These are phyloP conservation scores for Pheucticus melanocephalus DNA, from an alignment of 2,113 vertebrate species.

Conservation along the genomic window DNA sequence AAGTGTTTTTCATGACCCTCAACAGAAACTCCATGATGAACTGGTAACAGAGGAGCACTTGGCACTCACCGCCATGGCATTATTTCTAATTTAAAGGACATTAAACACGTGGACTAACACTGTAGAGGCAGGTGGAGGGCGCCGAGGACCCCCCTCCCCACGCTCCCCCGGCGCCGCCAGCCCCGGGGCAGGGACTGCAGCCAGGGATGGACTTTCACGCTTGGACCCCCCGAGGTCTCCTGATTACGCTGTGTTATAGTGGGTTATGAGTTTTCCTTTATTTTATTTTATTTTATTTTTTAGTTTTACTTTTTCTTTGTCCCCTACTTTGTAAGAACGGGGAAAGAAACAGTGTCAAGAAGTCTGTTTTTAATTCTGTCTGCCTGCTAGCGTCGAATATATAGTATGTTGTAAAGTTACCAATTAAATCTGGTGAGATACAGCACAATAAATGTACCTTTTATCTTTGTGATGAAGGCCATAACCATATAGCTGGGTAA, in stretches of 20 bases:
- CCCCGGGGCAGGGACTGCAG: constrained; percentile 64
- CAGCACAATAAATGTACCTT: constrained; percentile 84
- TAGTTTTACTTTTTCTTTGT: constrained; percentile 64
- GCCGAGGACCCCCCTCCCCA: constrained; percentile 60
- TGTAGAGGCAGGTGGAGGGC: constrained; percentile 76
- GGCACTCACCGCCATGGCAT: constrained; percentile 76
- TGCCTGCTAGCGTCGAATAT: constrained; percentile 80
- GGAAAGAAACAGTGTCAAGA: constrained; percentile 70
- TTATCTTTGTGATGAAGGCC: constrained; percentile 78
- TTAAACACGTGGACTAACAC: constrained; percentile 74
- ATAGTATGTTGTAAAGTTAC: constrained; percentile 77
- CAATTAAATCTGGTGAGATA: constrained; percentile 77
- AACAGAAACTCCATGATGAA: constrained; percentile 99
- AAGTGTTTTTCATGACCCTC: constrained; percentile 99
- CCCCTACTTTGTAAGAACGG: constrained; percentile 75
- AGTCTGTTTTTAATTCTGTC: constrained; percentile 79
- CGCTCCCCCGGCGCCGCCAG: constrained; percentile 41
- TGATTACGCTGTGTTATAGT: constrained; percentile 78
- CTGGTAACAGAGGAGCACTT: constrained; percentile 88
- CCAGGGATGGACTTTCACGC: constrained; percentile 68
- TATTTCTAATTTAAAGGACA: constrained; percentile 79
- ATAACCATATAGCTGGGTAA: constrained; percentile 73
- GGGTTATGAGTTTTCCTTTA: constrained; percentile 69
- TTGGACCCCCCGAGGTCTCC: constrained; percentile 71
- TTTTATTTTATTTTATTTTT: constrained; percentile 9